These are phyloP conservation scores for Erebia palarica DNA, from an alignment of 2,888 invertebrate species.

Conservation along the genomic window DNA sequence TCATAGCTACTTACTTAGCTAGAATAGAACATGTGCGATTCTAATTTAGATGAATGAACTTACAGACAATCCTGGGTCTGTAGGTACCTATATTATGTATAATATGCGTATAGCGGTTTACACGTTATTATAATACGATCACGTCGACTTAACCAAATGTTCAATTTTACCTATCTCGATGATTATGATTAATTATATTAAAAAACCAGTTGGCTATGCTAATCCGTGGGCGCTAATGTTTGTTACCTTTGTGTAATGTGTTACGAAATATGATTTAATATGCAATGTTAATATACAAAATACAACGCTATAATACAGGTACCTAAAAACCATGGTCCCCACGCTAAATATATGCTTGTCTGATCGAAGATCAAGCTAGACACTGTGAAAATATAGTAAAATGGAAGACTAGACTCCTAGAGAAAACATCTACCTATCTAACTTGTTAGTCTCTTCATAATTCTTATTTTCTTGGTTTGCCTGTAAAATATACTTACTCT, in stretches of 20 bases:
- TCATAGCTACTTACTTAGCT: neutral
- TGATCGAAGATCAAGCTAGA: too few relatives aligned
- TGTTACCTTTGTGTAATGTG: slow-evolving; percentile 33
- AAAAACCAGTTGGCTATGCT: slow-evolving; percentile 34
- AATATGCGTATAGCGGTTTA: neutral
- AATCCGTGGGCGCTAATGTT: slow-evolving; percentile 24
- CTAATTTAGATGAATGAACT: neutral
- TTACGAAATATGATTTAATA: slow-evolving; percentile 32
- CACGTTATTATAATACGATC: neutral
- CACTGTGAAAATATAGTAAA: too few relatives aligned
- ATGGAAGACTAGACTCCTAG: too few relatives aligned
- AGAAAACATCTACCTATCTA: too few relatives aligned
- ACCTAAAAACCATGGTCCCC: neutral
- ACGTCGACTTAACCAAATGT: slow-evolving; percentile 6
- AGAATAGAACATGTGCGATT: neutral
- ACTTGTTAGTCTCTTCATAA: too few relatives aligned
- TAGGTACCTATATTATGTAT: neutral
- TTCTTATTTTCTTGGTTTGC: too few relatives aligned
- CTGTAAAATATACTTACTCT: too few relatives aligned
- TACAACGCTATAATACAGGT: neutral
- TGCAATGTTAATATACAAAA: slow-evolving; percentile 27
- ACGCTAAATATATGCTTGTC: too few relatives aligned
- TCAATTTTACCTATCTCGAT: slow-evolving; percentile 31
- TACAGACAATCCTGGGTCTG: neutral
- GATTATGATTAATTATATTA: slow-evolving; percentile 36